phyloP scores from a whole-genome alignment of 2,113 vertebrate species.

The Recurvirostra avosetta region DNA sequence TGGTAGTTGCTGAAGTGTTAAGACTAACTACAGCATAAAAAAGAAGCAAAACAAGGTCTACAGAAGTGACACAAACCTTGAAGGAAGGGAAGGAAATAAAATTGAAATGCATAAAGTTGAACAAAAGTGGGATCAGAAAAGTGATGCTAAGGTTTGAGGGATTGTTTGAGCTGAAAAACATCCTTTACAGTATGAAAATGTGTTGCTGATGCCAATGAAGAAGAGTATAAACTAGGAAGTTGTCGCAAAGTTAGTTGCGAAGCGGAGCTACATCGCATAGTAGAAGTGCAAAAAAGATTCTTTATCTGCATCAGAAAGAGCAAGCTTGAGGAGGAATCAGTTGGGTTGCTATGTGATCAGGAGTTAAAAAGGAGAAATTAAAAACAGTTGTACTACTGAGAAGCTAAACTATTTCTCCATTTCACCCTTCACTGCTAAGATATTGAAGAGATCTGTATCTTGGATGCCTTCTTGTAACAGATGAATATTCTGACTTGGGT shows the following conservation, averaged over 20 bases:
- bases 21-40: neutral
- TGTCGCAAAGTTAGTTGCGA: neutral
- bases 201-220: neutral
- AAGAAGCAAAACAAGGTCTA: neutral
- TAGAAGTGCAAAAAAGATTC: neutral
- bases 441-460: neutral
- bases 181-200: neutral
- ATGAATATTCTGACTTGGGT: neutral
- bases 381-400: neutral
- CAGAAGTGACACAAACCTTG: neutral
- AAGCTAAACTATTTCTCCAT: neutral
- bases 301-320: neutral
- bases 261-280: neutral
- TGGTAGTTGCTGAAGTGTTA: neutral
- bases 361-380: neutral
- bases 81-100: neutral
- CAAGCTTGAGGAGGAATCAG: neutral
- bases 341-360: neutral
- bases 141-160: neutral
- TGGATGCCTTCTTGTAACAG: neutral
- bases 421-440: neutral
- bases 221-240: neutral
- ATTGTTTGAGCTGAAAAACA: neutral
- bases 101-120: neutral
- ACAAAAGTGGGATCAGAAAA: neutral